A percentile compares a stretch with the other conserved stretches of the same genome.
Conservation (phyloP, 2,797 vertebrate genomes). For the Nasua narica region DNA sequence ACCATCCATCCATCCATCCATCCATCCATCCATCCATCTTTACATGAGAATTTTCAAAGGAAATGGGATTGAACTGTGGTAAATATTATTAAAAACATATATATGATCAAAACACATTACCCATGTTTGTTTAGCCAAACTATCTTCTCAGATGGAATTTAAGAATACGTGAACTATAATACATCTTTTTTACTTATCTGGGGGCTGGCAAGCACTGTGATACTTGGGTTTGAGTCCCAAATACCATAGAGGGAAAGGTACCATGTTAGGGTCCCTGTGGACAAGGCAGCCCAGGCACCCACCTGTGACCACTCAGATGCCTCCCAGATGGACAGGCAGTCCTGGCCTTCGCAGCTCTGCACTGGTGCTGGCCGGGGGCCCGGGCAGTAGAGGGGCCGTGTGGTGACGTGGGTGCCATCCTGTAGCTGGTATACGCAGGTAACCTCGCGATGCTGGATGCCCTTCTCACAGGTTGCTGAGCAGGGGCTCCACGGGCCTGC, state of each 20-base stretch:
- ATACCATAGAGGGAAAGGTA: rapidly evolving
- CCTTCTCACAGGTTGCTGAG: conserved; percentile 92
- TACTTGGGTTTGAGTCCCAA: rapidly evolving
- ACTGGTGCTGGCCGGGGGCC: conserved; percentile 86
- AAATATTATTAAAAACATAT: neutral
- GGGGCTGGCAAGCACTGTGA: neutral
- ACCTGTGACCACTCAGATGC: conserved; percentile 97
- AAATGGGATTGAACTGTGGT: neutral
- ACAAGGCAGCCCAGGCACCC: conserved; percentile 33
- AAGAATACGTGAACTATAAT: neutral
- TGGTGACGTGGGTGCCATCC: conserved; percentile 91
- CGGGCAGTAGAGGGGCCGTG: conserved; percentile 90
- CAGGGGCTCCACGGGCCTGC: conserved; percentile 92
- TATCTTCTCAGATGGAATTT: no score
- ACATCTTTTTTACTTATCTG: neutral
- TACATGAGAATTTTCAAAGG: neutral
- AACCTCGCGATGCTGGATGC: conserved; percentile 92
- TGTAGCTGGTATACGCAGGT: conserved; percentile 92
- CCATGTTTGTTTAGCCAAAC: neutral
- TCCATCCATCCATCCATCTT: neutral
- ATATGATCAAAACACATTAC: neutral
- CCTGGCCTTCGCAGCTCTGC: conserved; percentile 92
- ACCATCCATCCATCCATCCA: neutral
- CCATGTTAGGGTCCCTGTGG: neutral
- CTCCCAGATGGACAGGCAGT: conserved; percentile 94